Base-by-base conservation (phyloP, 1,140 invertebrate genomes). In the Theocolax elegans region DNA sequence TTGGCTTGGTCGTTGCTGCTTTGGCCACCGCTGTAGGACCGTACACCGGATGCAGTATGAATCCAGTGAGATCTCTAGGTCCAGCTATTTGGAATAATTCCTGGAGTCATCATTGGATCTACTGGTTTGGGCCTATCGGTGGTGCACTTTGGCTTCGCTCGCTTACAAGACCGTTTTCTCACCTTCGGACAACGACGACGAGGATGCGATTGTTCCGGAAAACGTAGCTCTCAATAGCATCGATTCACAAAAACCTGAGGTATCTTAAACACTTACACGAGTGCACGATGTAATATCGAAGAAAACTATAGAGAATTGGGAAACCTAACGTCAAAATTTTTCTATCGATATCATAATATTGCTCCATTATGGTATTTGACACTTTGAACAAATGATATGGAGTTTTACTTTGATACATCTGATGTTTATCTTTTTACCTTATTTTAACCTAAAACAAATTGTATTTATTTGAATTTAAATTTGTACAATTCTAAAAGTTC, bases 41-140 rank as follows among this genome's bases (percentile, higher is more conserved):
- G 13, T 92, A 89, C 72, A 93, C 93, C 6, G 92, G 93, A 1
- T 91, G 90, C 49, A 92, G 92, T 76, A 93, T 95, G 92, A 95
- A 95, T 79, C 93, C 94, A 0, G 94, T 91, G 1, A 89, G 93
- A 74, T 91, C 91, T 38, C 89, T 95, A 40, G 94, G 87, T 0
- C 94, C 94, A 0, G 93, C 93, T 0, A 73, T 95, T 1, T 91
- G 94, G 81, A 91, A 91, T 64, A 88, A 87, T 13, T 83, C 88
- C 31, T 96, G 93, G 90, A 68, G 78, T 0, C 68, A 88, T 63
- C 92, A 94, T 58, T 96, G 94, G 94, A 62, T 86, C 25, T 86
- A 77, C 60, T 89, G 87, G 87, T 77, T 87, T 3, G 88, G 87
- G 1, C 88, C 88, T 0, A 65, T 87, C 1, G 71, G 83, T 9